Evolutionary conservation across 2,113 vertebrate genomes (phyloP).

Genomic region (Mustela lutreola): DNA sequence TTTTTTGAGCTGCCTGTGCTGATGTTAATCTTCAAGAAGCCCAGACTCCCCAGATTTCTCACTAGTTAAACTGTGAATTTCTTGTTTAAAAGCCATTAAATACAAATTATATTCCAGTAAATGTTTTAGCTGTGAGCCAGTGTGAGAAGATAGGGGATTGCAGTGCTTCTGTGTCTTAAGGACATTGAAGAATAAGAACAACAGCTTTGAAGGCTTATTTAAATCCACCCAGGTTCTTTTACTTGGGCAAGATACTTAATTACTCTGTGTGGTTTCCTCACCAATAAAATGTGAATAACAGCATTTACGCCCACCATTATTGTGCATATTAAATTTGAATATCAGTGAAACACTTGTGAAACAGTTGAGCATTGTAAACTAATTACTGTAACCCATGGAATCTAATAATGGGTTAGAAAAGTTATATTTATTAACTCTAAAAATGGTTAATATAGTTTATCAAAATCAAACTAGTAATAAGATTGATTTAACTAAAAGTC

Average conservation of each 20-base stretch:
- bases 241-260: constrained; percentile 36
- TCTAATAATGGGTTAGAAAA: constrained; percentile 52
- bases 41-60: constrained; percentile 1
- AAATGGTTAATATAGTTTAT: constrained; percentile 48
- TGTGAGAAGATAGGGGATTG: not conserved
- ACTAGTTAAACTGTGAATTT: constrained; percentile 8
- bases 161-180: constrained; percentile 49
- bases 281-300: not conserved
- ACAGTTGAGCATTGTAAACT: constrained; percentile 50
- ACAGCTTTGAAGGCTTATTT: constrained; percentile 44
- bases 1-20: constrained; percentile 4
- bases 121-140: constrained; percentile 54
- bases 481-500: constrained; percentile 55
- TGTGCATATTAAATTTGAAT: constrained; percentile 32
- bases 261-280: not conserved
- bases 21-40: constrained; percentile 50
- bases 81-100: constrained; percentile 47
- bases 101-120: constrained; percentile 44
- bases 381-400: not conserved
- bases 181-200: not conserved
- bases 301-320: not conserved
- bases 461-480: constrained; percentile 31
- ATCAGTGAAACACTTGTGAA: constrained; percentile 9
- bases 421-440: not conserved
- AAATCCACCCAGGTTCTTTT: not conserved